Base-by-base conservation (phyloP, 2,888 invertebrate genomes). In the Hypolimnas misippus region DNA sequence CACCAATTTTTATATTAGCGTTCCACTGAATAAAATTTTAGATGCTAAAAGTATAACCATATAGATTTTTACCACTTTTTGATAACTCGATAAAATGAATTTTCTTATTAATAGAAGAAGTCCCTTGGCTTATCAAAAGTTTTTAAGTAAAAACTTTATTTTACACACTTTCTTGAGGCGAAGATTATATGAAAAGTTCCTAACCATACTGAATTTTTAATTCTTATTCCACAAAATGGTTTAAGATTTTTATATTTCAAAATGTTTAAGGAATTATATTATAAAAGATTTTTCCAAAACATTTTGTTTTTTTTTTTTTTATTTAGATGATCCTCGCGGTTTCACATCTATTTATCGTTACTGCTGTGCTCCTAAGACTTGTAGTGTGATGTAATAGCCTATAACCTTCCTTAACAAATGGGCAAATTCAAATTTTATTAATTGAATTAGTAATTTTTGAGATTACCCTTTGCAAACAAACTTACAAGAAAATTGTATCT, bases 161-260 rank as follows among this genome's bases (percentile, higher is more conserved):
- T 25, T 29, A 49, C 25, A 49, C n/a, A 25, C 14, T 49, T 49
- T 29, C 29, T 6, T 2, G 49, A 14, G 25, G 25, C 49, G 25
- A 8, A 12, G 49, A 29, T 29, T 49, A 49, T 7, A 29, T 29
- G 8, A n/a, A 25, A 49, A 49, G n/a, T 49, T 49, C 29, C 29
- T 29, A 49, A 49, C 49, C 25, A 16, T 49, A 49, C n/a, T 55
- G 29, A 29, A 56, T 56, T 46, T 46, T 46, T 56, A 46, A 53
- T 38, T 53, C 4, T n/a, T 16, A 56, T 21, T 17, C 17, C 10
- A 17, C n/a, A 7, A 46, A 33, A 56, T 17, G 14, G 17, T 35
- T 17, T 7, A 33, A 46, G 17, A 19, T n/a, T 29, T 29, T 14
- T 29, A n/a, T n/a, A n/a, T n/a, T n/a, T n/a, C n/a, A 25, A 46